Evolutionary conservation across 1,140 invertebrate species (phyloP).

Genomic region (Lordiphosa clarofinis): DNA sequence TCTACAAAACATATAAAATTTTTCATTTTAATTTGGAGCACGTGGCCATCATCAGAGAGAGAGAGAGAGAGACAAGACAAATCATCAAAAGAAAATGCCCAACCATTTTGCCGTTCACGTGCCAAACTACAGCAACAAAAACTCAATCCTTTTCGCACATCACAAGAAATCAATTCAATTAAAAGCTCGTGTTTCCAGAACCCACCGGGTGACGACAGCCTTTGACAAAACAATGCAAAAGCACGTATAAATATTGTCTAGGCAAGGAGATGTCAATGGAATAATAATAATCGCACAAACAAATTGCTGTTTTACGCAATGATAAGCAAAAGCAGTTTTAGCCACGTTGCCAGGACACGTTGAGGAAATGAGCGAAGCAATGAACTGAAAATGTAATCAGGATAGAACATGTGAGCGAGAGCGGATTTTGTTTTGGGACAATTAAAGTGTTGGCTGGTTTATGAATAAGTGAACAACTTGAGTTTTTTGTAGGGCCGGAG

Average conservation of each 20-base stretch:
- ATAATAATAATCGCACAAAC: constrained; percentile 41
- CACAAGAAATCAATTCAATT: constrained; percentile 37
- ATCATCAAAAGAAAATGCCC: constrained; percentile 8
- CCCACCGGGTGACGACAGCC: no score
- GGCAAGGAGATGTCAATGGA: constrained; percentile 22
- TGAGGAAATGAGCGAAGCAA: neutral
- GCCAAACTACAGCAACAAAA: neutral
- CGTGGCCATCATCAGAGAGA: neutral
- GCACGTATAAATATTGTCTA: constrained; percentile 29
- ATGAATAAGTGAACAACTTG: no score
- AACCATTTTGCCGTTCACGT: constrained; percentile 6
- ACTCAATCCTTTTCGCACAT: constrained; percentile 1
- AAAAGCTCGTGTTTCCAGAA: constrained; percentile 19
- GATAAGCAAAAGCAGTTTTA: no score
- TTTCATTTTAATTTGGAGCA: neutral
- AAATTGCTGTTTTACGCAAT: constrained; percentile 24
- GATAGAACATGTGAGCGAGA: no score
- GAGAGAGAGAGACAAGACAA: constrained; percentile 1
- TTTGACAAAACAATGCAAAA: constrained; percentile 23
- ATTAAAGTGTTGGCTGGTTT: no score
- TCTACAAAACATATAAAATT: neutral
- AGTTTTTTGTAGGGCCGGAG: no score
- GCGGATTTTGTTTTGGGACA: no score
- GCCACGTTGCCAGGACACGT: constrained; percentile 50
- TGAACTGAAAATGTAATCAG: no score